Evolutionary conservation across 2,797 vertebrate genomes (phyloP), one percentile per base, ranked within the genome.

Genomic region (Okamejei kenojei): DNA sequence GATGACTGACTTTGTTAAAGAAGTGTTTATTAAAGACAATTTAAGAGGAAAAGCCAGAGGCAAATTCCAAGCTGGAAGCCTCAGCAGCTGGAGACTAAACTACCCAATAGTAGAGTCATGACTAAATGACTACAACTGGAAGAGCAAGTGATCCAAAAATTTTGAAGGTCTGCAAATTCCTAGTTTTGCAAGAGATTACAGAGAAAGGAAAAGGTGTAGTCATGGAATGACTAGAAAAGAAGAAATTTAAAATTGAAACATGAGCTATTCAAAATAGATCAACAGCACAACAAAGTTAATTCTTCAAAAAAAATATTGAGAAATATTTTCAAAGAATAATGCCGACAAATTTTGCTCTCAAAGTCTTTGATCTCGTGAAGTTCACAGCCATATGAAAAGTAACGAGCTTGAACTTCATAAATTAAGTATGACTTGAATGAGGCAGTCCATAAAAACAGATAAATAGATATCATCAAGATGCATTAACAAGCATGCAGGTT

Each of bases 391-490:
- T 11, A 23, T 91, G 88, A 73, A 91, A 45, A 73, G 21, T 73
- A 73, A 10, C 68, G 45, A 91, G 88, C 68, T 23, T 73, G 35
- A 91, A 26, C 6, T 29, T 68, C 4, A 45, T 71, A 73, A 91
- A 23, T 74, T 23, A 91, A 91, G 38, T 38, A 74, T 71, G 21
- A 5, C 32, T 38, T 73, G 88, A 73, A 29, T 91, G 26, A 91
- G 73, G 35, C 68, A 10, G 32, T 91, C 35, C 19, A 45, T 45
- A 74, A 29, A 45, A 91, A 74, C n/a, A 45, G 88, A 45, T 73
- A 91, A 91, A 91, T 73, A 45, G 65, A 91, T 71, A 32, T 91
- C 35, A 91, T 91, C 88, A 91, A 91, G 38, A 74, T 71, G 88
- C 35, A 91, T 74, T 73, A 91, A 91, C 21, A 73, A 73, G 65